Evolutionary conservation across 2,113 vertebrate genomes (phyloP), one percentile per base, ranked within the genome.

Genomic region (Oostethus manadensis): DNA sequence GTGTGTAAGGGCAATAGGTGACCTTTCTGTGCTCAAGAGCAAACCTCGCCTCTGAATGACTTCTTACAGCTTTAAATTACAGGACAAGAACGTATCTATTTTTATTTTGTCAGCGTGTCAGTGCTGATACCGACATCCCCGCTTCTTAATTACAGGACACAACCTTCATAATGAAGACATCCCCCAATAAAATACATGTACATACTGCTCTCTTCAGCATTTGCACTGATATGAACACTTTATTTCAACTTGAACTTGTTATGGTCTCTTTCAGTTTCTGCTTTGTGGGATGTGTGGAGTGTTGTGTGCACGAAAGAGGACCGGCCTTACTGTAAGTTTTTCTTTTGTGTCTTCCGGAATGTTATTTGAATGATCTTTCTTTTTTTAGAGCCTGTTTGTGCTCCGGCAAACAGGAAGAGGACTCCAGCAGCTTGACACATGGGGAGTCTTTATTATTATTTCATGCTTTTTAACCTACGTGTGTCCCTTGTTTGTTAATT

Each of bases 261-360:
- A 13, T 56, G 23, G 2, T 88, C 86, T 63, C 13, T 74, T 58
- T 10, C 88, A 99, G 96, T 97, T 99, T 83, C 93, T 99, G 49
- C 88, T 99, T 72, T 99, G 96, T 71, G 95, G 96, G 59, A 85
- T 95, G 79, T 98, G 96, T 72, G 96, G 96, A 83, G 92, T 99
- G 82, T 64, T 97, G 71, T 99, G 96, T 11, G 95, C 96, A 72
- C 93, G 93, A 87, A 99, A 97, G 83, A 95, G 96, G 78, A 95
- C 95, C 17, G 96, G 96, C 83, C 94, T 97, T 70, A 89, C 96
- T 21, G 96, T 99, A 91, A 99, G 95, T 97, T 79, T 7, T 43
- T 50, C 16, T 43, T 56, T 8, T 33, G 5, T 33, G 29, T 33
- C 8, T 57, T 42, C 38, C 38, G 13, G 38, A 42, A 42, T 42